Evolutionary conservation across 2,113 vertebrate genomes (phyloP), one percentile per base, ranked within the genome.

Genomic region (Syrmaticus mikado): DNA sequence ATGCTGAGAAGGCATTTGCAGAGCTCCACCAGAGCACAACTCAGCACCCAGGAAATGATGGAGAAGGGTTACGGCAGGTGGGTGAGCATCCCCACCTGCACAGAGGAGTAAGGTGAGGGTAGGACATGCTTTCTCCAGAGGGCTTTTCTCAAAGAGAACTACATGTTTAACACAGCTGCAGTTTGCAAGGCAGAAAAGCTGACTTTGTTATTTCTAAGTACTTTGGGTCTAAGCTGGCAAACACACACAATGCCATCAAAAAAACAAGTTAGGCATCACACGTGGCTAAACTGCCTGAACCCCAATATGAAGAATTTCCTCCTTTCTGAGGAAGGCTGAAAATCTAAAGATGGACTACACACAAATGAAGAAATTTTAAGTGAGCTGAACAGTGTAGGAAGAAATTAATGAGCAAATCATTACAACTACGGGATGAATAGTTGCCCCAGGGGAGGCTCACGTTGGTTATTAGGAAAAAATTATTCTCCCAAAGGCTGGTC

Each of bases 181-280:
- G 27, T 40, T 62, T 53, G 16, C 30, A 53, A 46, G 30, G 45
- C 38, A 67, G 21, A 4, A 73, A 62, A 58, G 25, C 48, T 65
- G 15, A 76, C 36, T 48, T 53, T 14, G 13, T 21, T 41, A 5
- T 14, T 38, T 6, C 38, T 19, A 20, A 52, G 55, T 71, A 50
- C 57, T 9, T 76, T 4, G 0, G 24, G 18, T 10, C 19, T 36
- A 24, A 25, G n/a, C 10, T 40, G 12, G 15, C 57, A 38, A 28
- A 41, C 16, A 13, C 7, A 15, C 11, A 19, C 11, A 24, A 1
- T 6, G 9, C 17, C 46, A 75, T 25, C 28, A 41, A 70, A 83
- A 50, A 48, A 43, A 79, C 82, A 46, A 46, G 71, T 30, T 32
- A 67, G 3, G 25, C 64, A 84, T 50, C 53, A 5, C 45, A 15